Percentiles rank a stretch among this genome's conserved stretches.
Evolutionary conservation across 2,888 invertebrate genomes (phyloP).

Genomic region (Busseola fusca): DNA sequence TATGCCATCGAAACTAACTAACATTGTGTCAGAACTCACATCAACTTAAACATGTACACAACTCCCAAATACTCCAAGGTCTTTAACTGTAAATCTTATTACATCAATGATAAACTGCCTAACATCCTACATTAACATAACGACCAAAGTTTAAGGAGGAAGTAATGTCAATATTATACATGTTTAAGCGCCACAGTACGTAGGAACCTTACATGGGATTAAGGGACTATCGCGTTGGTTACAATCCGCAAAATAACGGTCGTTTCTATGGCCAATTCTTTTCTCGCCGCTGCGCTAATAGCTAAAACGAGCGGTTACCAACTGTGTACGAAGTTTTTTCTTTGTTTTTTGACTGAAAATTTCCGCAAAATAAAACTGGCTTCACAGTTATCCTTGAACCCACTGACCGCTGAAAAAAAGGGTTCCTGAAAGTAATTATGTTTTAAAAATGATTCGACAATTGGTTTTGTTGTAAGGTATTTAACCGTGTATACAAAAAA

Average conservation of each 20-base stretch:
- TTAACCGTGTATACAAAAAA: background rate
- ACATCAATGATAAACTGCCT: slow-evolving; percentile 58
- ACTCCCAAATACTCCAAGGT: slow-evolving; percentile 35
- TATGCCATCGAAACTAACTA: slow-evolving; percentile 27
- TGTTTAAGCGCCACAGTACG: slow-evolving; percentile 51
- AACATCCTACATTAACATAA: slow-evolving; percentile 59
- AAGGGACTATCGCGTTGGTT: slow-evolving; percentile 39
- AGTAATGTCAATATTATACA: slow-evolving; percentile 62
- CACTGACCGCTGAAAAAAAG: slow-evolving; percentile 9
- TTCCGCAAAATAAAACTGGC: slow-evolving; percentile 33
- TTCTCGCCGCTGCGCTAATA: slow-evolving; percentile 58
- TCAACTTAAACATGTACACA: slow-evolving; percentile 45
- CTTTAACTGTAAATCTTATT: slow-evolving; percentile 54
- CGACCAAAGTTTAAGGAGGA: slow-evolving; percentile 56
- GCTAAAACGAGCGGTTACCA: slow-evolving; percentile 46
- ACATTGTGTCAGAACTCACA: slow-evolving; percentile 32
- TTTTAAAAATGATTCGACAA: slow-evolving; percentile 13
- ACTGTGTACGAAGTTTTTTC: slow-evolving; percentile 6
- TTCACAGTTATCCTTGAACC: slow-evolving; percentile 6
- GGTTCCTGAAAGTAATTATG: slow-evolving; percentile 4
- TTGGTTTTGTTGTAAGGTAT: background rate
- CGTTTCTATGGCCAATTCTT: slow-evolving; percentile 60
- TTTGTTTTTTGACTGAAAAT: slow-evolving; percentile 17
- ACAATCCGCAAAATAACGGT: slow-evolving; percentile 54
- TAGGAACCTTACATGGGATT: slow-evolving; percentile 51